Evolutionary conservation across 1,140 invertebrate genomes (phyloP).

Genomic region (Drosophila obscura): DNA sequence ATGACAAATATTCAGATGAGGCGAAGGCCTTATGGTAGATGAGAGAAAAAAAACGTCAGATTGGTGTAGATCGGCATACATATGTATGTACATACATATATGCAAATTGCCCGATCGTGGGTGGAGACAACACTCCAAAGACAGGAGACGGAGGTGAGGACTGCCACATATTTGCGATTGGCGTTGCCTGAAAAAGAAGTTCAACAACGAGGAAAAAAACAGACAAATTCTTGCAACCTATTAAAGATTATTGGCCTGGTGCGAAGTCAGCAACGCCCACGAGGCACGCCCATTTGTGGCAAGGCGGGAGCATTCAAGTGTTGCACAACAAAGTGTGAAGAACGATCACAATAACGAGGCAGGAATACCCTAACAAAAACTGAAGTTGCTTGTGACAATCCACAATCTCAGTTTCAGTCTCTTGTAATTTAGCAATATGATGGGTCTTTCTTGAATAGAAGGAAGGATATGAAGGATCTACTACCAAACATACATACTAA

Average conservation of each 20-base stretch:
- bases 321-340: slow-evolving; percentile 68
- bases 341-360: neutral
- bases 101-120: slow-evolving; percentile 42
- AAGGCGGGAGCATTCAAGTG: slow-evolving; percentile 31
- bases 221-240: slow-evolving; percentile 45
- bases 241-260: slow-evolving; percentile 71
- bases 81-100: slow-evolving; percentile 35
- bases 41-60: slow-evolving; percentile 15
- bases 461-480: too few relatives aligned
- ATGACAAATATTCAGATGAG: slow-evolving; percentile 11
- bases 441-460: too few relatives aligned
- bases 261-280: slow-evolving; percentile 52
- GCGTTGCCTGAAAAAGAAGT: slow-evolving; percentile 23
- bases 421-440: too few relatives aligned
- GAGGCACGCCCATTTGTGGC: slow-evolving; percentile 21
- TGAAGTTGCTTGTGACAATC: neutral
- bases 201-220: slow-evolving; percentile 29
- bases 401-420: too few relatives aligned
- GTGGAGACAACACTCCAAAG: slow-evolving; percentile 11
- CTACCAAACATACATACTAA: too few relatives aligned
- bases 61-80: slow-evolving; percentile 1
- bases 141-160: neutral
- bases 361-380: slow-evolving; percentile 16
- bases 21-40: neutral
- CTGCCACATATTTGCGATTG: slow-evolving; percentile 24